A percentile compares a stretch with the other conserved stretches of the same genome.
These are phyloP conservation scores for Barnardius zonarius DNA, from an alignment of 2,113 vertebrate genomes.

Conservation along the genomic window DNA sequence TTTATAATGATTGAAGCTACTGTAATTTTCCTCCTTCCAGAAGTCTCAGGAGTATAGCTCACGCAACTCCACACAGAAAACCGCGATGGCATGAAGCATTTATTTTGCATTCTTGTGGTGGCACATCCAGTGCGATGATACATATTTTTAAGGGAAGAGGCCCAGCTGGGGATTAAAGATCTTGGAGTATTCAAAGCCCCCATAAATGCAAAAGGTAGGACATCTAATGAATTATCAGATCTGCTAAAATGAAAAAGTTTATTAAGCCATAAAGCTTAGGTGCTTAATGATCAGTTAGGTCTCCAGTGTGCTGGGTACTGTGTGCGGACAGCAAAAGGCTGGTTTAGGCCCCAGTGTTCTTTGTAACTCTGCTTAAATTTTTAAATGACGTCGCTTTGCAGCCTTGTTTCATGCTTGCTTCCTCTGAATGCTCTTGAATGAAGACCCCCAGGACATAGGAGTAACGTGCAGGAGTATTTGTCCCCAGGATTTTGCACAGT, in stretches of 20 bases:
- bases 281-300: neutral
- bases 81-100: accelerated
- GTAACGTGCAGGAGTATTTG: neutral
- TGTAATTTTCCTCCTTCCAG: neutral
- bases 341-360: neutral
- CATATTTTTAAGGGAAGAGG: neutral
- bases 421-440: constrained; percentile 5
- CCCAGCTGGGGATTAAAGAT: neutral
- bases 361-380: neutral
- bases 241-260: neutral
- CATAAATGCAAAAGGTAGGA: neutral
- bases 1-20: neutral
- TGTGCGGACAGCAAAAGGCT: neutral
- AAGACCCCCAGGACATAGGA: neutral
- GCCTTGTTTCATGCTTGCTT: constrained; percentile 5
- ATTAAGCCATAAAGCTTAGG: neutral
- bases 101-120: neutral
- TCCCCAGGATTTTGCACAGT: constrained; percentile 15
- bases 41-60: neutral
- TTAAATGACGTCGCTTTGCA: neutral
- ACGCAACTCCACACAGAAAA: neutral
- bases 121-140: neutral
- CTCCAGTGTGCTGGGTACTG: neutral
- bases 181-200: neutral
- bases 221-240: neutral